Percentiles rank a stretch among this genome's conserved stretches.
Evolutionary conservation across 92 coral and sea anemone genomes (phyloP).

Genomic region (Epizoanthus ramosus): DNA sequence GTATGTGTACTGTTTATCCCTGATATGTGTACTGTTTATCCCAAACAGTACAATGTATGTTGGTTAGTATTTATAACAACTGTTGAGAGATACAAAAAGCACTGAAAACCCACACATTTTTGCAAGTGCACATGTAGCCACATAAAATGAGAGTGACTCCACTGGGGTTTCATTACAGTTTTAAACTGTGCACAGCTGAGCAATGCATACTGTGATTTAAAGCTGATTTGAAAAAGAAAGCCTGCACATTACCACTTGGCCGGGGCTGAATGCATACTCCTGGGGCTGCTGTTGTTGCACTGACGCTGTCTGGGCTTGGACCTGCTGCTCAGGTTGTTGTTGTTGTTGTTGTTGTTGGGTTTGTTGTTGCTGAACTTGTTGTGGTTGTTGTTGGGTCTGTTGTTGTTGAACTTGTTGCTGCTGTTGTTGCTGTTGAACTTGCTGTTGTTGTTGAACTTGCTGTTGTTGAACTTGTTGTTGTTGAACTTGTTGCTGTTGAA

Average conservation of each 20-base stretch:
- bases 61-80: too few relatives aligned
- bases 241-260: constrained; percentile 66
- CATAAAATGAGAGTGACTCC: too few relatives aligned
- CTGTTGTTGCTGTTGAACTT: constrained; percentile 32
- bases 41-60: too few relatives aligned
- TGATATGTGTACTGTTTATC: too few relatives aligned
- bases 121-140: too few relatives aligned
- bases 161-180: too few relatives aligned
- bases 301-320: constrained; percentile 78
- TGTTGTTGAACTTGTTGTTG: constrained; percentile 57
- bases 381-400: constrained; percentile 46
- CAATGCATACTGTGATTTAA: too few relatives aligned
- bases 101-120: too few relatives aligned
- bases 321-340: constrained; percentile 45
- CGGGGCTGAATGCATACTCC: constrained; percentile 80
- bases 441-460: constrained; percentile 56
- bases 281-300: constrained; percentile 75
- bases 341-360: constrained; percentile 15
- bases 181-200: too few relatives aligned
- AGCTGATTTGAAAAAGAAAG: not conserved
- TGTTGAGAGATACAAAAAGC: too few relatives aligned
- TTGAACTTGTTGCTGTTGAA: constrained; percentile 49
- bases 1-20: too few relatives aligned
- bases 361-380: constrained; percentile 35
- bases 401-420: constrained; percentile 34